A percentile compares a stretch with the other conserved stretches of the same genome.
Conservation (phyloP, 2,797 vertebrate genomes). For the Phrynocephalus forsythii region DNA sequence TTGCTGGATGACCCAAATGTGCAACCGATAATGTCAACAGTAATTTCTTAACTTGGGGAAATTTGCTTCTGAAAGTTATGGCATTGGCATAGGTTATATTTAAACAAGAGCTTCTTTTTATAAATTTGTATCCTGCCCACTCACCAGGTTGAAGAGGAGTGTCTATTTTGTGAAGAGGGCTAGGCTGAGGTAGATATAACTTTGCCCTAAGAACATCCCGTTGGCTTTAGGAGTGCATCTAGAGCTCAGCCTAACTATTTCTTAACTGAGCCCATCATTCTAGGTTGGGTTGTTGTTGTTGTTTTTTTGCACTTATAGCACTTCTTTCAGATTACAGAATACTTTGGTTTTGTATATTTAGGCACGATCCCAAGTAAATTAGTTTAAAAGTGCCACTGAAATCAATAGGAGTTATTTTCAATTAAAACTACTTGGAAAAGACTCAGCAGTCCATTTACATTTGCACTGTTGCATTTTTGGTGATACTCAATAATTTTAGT, state of each 20-base stretch:
- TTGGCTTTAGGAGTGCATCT: not conserved
- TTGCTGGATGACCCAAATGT: too few species aligned
- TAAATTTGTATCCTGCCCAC: not conserved
- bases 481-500: slow-evolving; percentile 33
- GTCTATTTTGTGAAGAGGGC: not conserved
- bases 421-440: slow-evolving; percentile 40
- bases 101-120: not conserved
- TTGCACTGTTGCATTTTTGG: slow-evolving; percentile 28
- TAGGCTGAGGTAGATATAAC: not conserved
- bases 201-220: not conserved
- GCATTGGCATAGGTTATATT: too few species aligned
- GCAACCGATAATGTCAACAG: too few species aligned
- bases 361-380: slow-evolving; percentile 30
- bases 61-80: too few species aligned
- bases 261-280: not conserved
- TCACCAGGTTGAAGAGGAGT: not conserved
- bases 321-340: not conserved
- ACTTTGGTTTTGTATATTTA: slow-evolving; percentile 22
- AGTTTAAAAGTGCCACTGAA: slow-evolving; percentile 31
- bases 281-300: too few species aligned
- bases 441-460: slow-evolving; percentile 37
- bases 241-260: not conserved
- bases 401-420: slow-evolving; percentile 44
- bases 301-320: not conserved
- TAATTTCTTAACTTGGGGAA: too few species aligned